Conservation (phyloP, 1,140 invertebrate species). For the Drosophila murphyi region DNA sequence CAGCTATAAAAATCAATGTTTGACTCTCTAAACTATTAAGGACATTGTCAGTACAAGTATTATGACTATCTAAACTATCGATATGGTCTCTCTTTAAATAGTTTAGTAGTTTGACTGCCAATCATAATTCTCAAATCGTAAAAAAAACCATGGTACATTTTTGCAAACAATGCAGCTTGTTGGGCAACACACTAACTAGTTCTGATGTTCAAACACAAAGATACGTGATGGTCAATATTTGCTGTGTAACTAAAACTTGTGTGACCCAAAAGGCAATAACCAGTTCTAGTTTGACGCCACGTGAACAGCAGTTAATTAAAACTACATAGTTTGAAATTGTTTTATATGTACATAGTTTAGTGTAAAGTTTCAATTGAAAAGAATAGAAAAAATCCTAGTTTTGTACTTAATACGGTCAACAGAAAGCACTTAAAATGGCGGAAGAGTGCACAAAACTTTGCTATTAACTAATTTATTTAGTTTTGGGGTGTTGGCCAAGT, state of each 20-base stretch:
- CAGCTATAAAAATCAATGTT: neutral
- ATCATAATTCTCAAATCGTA: too few species aligned
- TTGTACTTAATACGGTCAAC: slow-evolving; percentile 19
- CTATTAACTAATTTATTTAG: slow-evolving; percentile 29
- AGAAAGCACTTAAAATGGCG: slow-evolving; percentile 20
- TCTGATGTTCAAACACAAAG: too few species aligned
- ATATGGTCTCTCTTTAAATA: too few species aligned
- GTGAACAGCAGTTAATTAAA: slow-evolving; percentile 53
- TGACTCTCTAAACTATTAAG: too few species aligned
- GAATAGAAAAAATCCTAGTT: slow-evolving; percentile 15
- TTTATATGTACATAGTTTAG: slow-evolving; percentile 31
- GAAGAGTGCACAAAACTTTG: slow-evolving; percentile 29
- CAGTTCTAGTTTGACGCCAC: slow-evolving; percentile 10
- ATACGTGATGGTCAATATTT: neutral
- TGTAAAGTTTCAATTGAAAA: slow-evolving; percentile 52
- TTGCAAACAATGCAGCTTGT: too few species aligned
- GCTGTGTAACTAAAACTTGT: neutral
- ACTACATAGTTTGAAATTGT: slow-evolving; percentile 50
- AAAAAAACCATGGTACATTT: too few species aligned
- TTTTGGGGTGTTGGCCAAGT: slow-evolving; percentile 56
- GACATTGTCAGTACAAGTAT: too few species aligned
- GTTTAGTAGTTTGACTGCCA: too few species aligned
- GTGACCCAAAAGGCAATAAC: neutral
- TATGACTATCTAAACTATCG: too few species aligned
- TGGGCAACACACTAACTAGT: too few species aligned